phyloP scores from a whole-genome alignment of 2,113 vertebrate species.

The Zosterops hypoxanthus region DNA sequence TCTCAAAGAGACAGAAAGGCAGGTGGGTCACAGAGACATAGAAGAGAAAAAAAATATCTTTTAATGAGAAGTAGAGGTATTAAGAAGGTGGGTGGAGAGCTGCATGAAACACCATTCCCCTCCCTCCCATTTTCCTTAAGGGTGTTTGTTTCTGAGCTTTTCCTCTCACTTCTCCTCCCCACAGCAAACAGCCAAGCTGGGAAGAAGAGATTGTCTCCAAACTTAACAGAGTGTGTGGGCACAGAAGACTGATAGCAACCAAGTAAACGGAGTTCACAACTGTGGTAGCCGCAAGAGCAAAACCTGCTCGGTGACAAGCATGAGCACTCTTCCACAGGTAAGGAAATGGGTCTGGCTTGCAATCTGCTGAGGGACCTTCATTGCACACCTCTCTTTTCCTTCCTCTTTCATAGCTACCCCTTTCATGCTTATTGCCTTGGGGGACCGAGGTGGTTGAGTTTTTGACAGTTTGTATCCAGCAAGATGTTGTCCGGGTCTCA shows the following conservation, averaged over 20 bases:
- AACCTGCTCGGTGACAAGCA: neutral
- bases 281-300: neutral
- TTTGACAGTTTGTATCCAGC: neutral
- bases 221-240: neutral
- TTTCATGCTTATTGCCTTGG: neutral
- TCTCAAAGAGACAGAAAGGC: neutral
- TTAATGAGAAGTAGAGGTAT: neutral
- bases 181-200: slow-evolving; percentile 33
- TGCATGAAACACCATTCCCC: neutral
- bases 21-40: neutral
- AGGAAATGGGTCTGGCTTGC: neutral
- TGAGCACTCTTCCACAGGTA: slow-evolving; percentile 56
- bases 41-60: neutral
- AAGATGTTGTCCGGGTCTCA: neutral
- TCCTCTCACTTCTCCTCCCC: slow-evolving; percentile 6
- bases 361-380: neutral
- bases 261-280: neutral
- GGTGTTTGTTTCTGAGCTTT: slow-evolving; percentile 8
- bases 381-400: neutral
- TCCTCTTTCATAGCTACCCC: neutral
- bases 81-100: neutral
- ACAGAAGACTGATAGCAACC: neutral
- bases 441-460: neutral
- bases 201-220: slow-evolving; percentile 23
- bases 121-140: slow-evolving; percentile 1